These are phyloP conservation scores for Cephus pygmeus DNA, from an alignment of 2,888 invertebrate species.

Conservation along the genomic window DNA sequence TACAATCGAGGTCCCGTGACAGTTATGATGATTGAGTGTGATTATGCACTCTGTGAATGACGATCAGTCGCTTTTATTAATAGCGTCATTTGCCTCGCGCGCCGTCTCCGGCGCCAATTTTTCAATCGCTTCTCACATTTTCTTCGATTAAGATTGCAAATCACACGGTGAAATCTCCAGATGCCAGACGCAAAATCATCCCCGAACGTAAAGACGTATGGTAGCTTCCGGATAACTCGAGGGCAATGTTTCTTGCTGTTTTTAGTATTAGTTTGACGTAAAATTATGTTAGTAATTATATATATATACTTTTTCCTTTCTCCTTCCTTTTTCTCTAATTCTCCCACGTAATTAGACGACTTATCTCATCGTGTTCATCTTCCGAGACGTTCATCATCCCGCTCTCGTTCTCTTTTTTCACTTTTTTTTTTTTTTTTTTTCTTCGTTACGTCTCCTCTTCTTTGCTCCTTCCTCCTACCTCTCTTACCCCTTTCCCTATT, in stretches of 20 bases:
- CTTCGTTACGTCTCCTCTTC: background rate
- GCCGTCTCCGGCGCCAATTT: constrained; percentile 1
- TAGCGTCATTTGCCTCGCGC: background rate
- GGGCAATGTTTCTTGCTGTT: too few relatives aligned
- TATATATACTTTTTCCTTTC: background rate
- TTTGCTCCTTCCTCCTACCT: background rate
- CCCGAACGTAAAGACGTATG: background rate
- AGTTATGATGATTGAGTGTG: constrained; percentile 20
- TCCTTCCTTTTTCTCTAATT: background rate
- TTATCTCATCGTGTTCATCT: background rate
- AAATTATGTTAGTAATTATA: background rate
- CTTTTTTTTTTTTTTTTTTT: background rate
- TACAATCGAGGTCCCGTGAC: constrained; percentile 10
- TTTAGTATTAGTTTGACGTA: background rate
- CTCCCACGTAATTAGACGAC: background rate
- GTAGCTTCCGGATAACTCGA: background rate
- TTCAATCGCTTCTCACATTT: constrained; percentile 8
- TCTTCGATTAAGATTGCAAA: constrained; percentile 13
- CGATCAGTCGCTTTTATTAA: constrained; percentile 6
- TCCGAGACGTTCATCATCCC: background rate
- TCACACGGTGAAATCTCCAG: background rate
- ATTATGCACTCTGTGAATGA: constrained; percentile 14
- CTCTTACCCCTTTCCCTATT: background rate
- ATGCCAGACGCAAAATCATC: background rate
- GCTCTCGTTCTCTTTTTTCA: background rate